Base-by-base conservation (phyloP, 2,888 invertebrate genomes). In the Ectemnius continuus region DNA sequence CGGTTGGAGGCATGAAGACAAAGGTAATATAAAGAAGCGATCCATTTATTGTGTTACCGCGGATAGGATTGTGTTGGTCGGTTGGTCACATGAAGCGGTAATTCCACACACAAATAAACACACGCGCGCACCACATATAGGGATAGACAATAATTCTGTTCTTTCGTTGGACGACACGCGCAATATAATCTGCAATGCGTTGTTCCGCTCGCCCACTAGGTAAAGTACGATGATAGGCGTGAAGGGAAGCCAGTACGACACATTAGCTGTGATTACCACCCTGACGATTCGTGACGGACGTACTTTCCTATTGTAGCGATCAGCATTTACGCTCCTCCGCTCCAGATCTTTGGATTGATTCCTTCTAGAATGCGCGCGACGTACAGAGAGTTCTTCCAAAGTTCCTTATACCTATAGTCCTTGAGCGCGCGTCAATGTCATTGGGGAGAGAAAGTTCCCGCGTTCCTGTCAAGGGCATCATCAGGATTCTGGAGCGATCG, bases 91-190 rank as follows among this genome's bases (percentile, higher is more conserved):
- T 60, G 72, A 75, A 69, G 66, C 66, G 72, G 65, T 76, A 67
- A 79, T 75, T 69, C 71, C 73, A 67, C 47, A 56, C 26, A 66
- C 48, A 58, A 20, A 56, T 16, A 57, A n/a, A 28, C n/a, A 59
- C 59, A 14, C 45, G 23, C 72, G 36, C 61, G 64, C 75, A 76
- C 65, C 58, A 73, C 67, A 71, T 56, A 73, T 76, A 82, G 82
- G 78, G 79, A 71, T 85, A 85, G 87, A 86, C 85, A 86, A 87
- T 86, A 87, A 83, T 85, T 86, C 73, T 78, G 81, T 84, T 84
- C 69, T 81, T 84, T 81, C 73, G 68, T 83, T 81, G 73, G 66
- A 56, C 14, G 46, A 75, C 26, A 61, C 62, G 66, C 64, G n/a
- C 52, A 47, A 59, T 28, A 70, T 28, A 46, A 66, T 71, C 69